phyloP scores from a whole-genome alignment of 2,113 vertebrate species.

The Ondatra zibethicus region DNA sequence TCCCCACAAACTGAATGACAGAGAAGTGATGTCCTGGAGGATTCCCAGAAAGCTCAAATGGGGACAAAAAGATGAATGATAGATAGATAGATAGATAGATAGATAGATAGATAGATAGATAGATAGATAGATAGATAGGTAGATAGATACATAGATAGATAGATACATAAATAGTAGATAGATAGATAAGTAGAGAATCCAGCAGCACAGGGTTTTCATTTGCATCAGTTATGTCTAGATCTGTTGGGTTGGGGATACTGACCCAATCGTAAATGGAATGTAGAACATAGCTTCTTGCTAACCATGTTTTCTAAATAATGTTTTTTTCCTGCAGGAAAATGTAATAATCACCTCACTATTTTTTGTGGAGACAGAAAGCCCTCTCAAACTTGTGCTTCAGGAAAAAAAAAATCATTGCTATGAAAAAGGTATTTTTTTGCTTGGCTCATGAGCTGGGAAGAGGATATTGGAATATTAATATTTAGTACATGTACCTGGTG shows the following conservation, averaged over 20 bases:
- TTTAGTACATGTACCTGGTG: slow-evolving; percentile 71
- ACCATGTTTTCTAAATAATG: slow-evolving; percentile 59
- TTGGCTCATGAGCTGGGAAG: slow-evolving; percentile 59
- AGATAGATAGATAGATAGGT: too few species aligned
- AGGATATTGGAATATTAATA: slow-evolving; percentile 77
- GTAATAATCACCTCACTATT: slow-evolving; percentile 32
- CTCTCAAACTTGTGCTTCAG: slow-evolving; percentile 48
- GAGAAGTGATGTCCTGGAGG: background rate
- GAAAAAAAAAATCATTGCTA: slow-evolving; percentile 48
- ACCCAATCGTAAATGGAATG: slow-evolving; percentile 43
- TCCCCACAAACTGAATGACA: background rate
- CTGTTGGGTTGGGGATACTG: background rate
- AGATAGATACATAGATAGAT: too few species aligned
- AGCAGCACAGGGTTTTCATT: background rate
- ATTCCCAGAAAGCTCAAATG: background rate
- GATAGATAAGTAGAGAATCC: background rate
- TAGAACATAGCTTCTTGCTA: background rate
- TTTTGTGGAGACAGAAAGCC: slow-evolving; percentile 55
- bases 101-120: too few species aligned
- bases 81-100: too few species aligned
- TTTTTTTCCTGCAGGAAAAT: slow-evolving; percentile 55
- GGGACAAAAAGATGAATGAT: background rate
- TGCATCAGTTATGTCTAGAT: background rate
- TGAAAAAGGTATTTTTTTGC: slow-evolving; percentile 73
- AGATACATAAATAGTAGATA: too few species aligned